A percentile compares a stretch with the other conserved stretches of the same genome.
Evolutionary conservation across 2,113 vertebrate genomes (phyloP).

Genomic region (Callithrix jacchus): DNA sequence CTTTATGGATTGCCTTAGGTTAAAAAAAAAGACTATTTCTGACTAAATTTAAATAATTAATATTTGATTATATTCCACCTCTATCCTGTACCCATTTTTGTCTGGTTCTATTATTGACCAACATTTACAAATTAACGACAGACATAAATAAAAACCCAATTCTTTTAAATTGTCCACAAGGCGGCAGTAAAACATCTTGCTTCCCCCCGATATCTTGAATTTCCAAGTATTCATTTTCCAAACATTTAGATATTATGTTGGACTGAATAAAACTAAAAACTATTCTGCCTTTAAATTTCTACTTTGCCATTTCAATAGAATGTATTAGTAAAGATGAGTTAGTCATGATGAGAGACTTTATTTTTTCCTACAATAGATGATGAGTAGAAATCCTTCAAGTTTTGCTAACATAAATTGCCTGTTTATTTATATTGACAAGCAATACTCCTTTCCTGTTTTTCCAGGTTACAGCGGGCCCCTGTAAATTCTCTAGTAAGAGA

Average conservation of each 20-base stretch:
- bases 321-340: slow-evolving; percentile 81
- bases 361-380: slow-evolving; percentile 69
- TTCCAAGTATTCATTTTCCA: slow-evolving; percentile 56
- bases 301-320: slow-evolving; percentile 78
- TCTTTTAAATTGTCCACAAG: slow-evolving; percentile 88
- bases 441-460: slow-evolving; percentile 68
- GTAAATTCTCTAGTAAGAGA: not conserved
- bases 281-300: slow-evolving; percentile 86
- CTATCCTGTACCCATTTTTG: not conserved
- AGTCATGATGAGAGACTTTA: slow-evolving; percentile 81
- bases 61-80: not conserved
- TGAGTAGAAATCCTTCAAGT: slow-evolving; percentile 75
- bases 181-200: slow-evolving; percentile 96
- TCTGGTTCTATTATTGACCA: slow-evolving; percentile 50
- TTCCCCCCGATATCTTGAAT: slow-evolving; percentile 70
- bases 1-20: not conserved
- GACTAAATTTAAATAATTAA: not conserved
- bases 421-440: slow-evolving; percentile 78
- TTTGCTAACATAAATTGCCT: slow-evolving; percentile 76
- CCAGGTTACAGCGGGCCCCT: not conserved
- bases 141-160: slow-evolving; percentile 23
- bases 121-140: slow-evolving; percentile 60
- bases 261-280: slow-evolving; percentile 82
- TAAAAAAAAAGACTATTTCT: not conserved
- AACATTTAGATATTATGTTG: slow-evolving; percentile 83